Conservation (phyloP, 2,888 invertebrate species). For the Euclidia mi region DNA sequence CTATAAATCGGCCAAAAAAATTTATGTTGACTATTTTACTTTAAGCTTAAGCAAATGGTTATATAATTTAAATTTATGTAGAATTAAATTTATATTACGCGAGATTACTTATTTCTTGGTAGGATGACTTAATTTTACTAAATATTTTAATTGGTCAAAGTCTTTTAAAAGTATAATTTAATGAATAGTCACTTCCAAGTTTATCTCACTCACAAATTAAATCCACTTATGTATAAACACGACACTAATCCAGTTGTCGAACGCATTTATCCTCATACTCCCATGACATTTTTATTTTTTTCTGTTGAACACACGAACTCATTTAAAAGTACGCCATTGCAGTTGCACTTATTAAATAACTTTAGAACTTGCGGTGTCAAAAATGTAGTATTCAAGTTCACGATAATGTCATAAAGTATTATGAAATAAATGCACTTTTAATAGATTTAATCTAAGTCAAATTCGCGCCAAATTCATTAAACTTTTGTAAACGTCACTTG, state of each 20-base stretch:
- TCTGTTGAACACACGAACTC: slow-evolving; percentile 23
- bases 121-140: not conserved
- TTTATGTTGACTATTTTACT: not conserved
- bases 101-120: no score
- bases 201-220: slow-evolving; percentile 3
- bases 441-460: no score
- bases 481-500: no score
- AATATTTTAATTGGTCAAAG: not conserved
- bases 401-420: not conserved
- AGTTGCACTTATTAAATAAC: no score
- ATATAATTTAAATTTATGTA: not conserved
- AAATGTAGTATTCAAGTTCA: not conserved
- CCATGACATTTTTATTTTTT: slow-evolving; percentile 60
- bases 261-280: slow-evolving; percentile 54
- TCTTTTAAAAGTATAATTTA: no score
- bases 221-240: slow-evolving; percentile 16
- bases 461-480: not conserved
- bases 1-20: slow-evolving; percentile 8
- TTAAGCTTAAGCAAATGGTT: not conserved
- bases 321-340: slow-evolving; percentile 4
- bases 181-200: not conserved
- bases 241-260: slow-evolving; percentile 37
- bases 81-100: no score
- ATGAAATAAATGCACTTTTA: slow-evolving; percentile 12
- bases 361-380: no score